Evolutionary conservation across 2,113 vertebrate species (phyloP).

Genomic region (Micromys minutus): DNA sequence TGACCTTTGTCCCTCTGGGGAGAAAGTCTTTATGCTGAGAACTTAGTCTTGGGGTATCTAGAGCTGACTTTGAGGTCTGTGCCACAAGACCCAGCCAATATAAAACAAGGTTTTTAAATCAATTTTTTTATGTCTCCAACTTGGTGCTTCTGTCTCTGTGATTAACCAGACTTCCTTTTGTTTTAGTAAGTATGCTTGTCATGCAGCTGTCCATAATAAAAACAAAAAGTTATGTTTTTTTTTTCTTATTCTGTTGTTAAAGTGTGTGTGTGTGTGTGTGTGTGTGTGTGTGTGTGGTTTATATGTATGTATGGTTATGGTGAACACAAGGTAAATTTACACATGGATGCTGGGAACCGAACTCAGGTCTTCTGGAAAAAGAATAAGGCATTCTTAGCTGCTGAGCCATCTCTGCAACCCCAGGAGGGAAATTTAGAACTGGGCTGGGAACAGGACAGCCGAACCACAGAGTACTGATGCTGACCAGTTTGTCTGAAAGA

Average conservation of each 20-base stretch:
- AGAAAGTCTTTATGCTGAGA: not conserved
- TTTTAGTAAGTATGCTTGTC: slow-evolving; percentile 38
- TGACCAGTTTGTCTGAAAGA: not conserved
- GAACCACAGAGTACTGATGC: not conserved
- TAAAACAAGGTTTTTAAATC: slow-evolving; percentile 48
- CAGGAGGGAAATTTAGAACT: slow-evolving; percentile 75
- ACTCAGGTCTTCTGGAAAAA: not conserved
- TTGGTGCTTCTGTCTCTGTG: slow-evolving; percentile 61
- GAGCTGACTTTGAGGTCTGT: not conserved
- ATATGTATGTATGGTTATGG: not conserved
- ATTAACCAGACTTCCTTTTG: slow-evolving; percentile 52
- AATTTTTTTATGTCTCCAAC: not conserved
- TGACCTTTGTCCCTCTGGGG: not conserved
- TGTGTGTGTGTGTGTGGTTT: too few species aligned
- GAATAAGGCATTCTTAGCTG: not conserved
- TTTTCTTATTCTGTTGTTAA: slow-evolving; percentile 66
- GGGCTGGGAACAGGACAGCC: not conserved
- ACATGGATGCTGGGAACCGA: not conserved
- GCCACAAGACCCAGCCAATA: not conserved
- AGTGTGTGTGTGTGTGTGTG: too few species aligned
- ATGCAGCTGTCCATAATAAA: slow-evolving; percentile 71
- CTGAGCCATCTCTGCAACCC: not conserved
- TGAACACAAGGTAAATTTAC: slow-evolving; percentile 6
- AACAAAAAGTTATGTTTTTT: slow-evolving; percentile 76
- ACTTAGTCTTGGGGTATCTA: not conserved